Conservation (phyloP, 1,140 invertebrate genomes). For the Hylaeus anthracinus region DNA sequence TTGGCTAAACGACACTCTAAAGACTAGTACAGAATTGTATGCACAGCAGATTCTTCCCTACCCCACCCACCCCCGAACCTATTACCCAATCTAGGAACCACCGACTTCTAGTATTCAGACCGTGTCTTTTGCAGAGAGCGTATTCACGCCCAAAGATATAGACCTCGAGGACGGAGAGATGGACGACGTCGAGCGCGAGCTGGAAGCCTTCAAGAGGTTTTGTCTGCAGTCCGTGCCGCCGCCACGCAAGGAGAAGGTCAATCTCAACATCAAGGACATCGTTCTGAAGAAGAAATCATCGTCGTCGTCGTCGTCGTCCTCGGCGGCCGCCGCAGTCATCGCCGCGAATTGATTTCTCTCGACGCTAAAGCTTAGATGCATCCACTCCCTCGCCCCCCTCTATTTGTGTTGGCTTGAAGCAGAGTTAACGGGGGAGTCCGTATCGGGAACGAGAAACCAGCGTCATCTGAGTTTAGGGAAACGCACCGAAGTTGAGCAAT, state of each 20-base stretch:
- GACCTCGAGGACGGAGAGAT: conserved; percentile 88
- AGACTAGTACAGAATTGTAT: neutral
- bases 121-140: conserved; percentile 85
- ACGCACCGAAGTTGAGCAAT: no score
- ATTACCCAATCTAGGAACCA: neutral
- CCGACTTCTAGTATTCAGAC: conserved; percentile 71
- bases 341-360: conserved; percentile 61
- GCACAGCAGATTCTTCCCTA: conserved; percentile 17
- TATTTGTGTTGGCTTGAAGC: conserved; percentile 6
- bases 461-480: neutral
- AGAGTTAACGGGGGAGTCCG: neutral
- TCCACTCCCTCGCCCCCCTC: neutral
- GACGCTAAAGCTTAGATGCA: neutral
- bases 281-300: conserved; percentile 84
- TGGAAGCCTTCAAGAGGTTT: conserved; percentile 91
- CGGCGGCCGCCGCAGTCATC: conserved; percentile 56
- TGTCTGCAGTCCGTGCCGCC: conserved; percentile 87
- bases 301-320: conserved; percentile 60
- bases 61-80: neutral
- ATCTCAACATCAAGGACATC: conserved; percentile 88
- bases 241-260: conserved; percentile 86
- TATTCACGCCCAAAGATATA: conserved; percentile 89
- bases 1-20: conserved; percentile 2
- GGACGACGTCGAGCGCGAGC: conserved; percentile 88
- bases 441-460: neutral